Evolutionary conservation across 2,888 invertebrate genomes (phyloP), one percentile per base, ranked within the genome.

Genomic region (Lamproptera curius): DNA sequence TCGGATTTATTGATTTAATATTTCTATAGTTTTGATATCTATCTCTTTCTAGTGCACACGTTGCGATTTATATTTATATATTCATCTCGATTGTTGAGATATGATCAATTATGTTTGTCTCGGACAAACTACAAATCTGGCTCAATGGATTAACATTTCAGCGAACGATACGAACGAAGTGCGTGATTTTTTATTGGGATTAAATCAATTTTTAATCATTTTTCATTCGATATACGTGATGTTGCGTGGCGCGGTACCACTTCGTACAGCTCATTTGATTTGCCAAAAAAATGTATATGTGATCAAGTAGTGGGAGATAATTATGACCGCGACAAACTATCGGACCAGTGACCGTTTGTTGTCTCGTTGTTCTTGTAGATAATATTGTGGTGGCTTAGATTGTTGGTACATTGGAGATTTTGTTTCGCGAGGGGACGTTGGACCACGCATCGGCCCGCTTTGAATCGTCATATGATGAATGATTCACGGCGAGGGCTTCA

Each of bases 271-370:
- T 79, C 76, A 78, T 63, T 69, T 67, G 71, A 77, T 79, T 82
- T 82, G 85, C 85, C 85, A 86, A 86, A 84, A 75, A 72, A 11
- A 31, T n/a, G 65, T 71, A 70, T 70, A 75, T 85, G 81, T 85
- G 82, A 85, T 85, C 70, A 67, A n/a, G 70, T 83, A 81, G 77
- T 67, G 59, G 64, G 68, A 67, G 59, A 72, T 70, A 72, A n/a
- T 69, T 59, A 63, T 66, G 62, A 67, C 66, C 63, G 58, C 67
- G 65, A 77, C 71, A 74, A 75, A 76, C 70, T 71, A 68, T 76
- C 70, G 81, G 84, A 85, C 84, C 85, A 82, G 76, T 78, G 76
- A 74, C 67, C 73, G 79, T 78, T 77, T 75, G 75, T 76, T 77
- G 77, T 70, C 63, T 76, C 74, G 74, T 73, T 75, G 73, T 79